A percentile compares a stretch with the other conserved stretches of the same genome.
Evolutionary conservation across 2,888 invertebrate species (phyloP).

Genomic region (Orchesellides sinensis): DNA sequence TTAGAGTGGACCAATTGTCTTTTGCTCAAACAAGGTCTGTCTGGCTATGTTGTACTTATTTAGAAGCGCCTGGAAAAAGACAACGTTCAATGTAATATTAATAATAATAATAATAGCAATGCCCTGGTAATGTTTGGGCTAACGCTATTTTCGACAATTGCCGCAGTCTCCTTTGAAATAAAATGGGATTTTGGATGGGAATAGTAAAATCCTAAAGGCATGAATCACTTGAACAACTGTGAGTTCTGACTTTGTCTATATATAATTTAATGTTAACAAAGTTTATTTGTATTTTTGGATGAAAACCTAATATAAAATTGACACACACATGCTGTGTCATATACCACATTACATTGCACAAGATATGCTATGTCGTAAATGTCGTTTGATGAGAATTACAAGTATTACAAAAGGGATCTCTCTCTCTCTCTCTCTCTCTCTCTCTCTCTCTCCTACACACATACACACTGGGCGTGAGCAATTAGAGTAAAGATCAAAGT

Average conservation of each 20-base stretch:
- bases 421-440: too few species aligned
- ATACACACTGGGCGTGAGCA: constrained; percentile 20
- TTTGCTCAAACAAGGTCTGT: not conserved
- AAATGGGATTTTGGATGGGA: not conserved
- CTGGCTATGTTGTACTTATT: too few species aligned
- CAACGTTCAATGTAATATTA: not conserved
- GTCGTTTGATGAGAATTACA: constrained; percentile 10
- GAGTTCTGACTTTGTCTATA: not conserved
- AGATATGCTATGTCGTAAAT: too few species aligned
- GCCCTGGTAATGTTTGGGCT: not conserved
- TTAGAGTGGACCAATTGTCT: constrained; percentile 10
- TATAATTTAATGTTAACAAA: too few species aligned
- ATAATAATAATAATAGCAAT: not conserved
- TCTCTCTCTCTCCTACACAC: too few species aligned
- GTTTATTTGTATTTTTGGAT: too few species aligned
- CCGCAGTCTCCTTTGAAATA: not conserved
- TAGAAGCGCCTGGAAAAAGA: not conserved
- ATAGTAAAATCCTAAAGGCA: not conserved
- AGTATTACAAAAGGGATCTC: constrained; percentile 9
- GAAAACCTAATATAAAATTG: too few species aligned
- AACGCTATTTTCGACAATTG: constrained; percentile 1
- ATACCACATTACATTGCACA: too few species aligned
- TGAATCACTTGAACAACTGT: constrained; percentile 36
- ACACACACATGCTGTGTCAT: too few species aligned
- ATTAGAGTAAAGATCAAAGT: constrained; percentile 47